Evolutionary conservation across 1,140 invertebrate species (phyloP).

Genomic region (Daktulosphaira vitifoliae): DNA sequence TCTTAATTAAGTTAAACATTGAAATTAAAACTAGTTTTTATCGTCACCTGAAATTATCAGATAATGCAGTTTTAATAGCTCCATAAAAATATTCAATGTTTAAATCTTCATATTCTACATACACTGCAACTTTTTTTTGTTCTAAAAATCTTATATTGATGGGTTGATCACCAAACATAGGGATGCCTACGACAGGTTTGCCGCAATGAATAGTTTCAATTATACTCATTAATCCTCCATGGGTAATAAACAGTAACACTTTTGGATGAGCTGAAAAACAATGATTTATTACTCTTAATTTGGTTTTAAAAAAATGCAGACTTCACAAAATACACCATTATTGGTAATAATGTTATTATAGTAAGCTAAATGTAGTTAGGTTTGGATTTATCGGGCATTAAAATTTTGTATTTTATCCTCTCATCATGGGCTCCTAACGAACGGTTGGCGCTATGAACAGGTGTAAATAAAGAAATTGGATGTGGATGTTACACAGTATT

Average conservation of each 20-base stretch:
- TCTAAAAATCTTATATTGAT: slow-evolving; percentile 36
- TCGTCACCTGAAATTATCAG: background rate
- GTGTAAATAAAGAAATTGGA: no score
- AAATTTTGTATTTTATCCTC: no score
- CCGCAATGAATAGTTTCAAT: slow-evolving; percentile 51
- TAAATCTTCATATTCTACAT: background rate
- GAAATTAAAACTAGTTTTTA: background rate
- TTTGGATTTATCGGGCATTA: no score
- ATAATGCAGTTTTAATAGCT: background rate
- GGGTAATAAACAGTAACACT: slow-evolving; percentile 51
- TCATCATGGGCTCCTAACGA: no score
- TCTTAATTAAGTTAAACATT: no score
- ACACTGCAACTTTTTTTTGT: slow-evolving; percentile 8
- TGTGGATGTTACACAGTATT: no score
- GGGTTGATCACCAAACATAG: slow-evolving; percentile 43
- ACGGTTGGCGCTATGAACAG: no score
- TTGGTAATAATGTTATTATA: no score
- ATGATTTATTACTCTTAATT: no score
- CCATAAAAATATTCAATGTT: background rate
- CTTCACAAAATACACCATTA: no score
- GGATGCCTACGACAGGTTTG: slow-evolving; percentile 49
- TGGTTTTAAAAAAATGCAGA: no score
- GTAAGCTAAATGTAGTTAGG: no score
- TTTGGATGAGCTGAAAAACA: slow-evolving; percentile 47
- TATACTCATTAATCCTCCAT: slow-evolving; percentile 52